These are phyloP conservation scores for Crax fasciolata DNA, from an alignment of 2,797 vertebrate species.

Conservation along the genomic window DNA sequence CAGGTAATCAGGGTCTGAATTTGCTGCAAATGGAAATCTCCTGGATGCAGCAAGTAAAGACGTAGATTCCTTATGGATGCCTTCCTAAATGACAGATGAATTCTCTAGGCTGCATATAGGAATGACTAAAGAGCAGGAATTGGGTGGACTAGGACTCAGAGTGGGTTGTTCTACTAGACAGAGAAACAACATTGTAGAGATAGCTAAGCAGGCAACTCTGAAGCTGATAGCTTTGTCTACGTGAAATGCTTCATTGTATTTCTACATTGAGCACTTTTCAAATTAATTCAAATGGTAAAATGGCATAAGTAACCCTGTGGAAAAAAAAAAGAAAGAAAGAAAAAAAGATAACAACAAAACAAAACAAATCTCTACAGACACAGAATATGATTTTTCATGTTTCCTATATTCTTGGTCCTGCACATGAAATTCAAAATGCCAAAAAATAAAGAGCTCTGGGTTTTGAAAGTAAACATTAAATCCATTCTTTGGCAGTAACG, in stretches of 20 bases:
- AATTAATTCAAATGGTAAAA: neutral
- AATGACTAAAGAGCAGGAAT: neutral
- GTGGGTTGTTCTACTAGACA: neutral
- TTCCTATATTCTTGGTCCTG: neutral
- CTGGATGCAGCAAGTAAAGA: neutral
- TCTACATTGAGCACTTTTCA: neutral
- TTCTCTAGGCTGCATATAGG: neutral
- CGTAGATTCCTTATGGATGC: neutral
- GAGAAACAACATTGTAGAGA: neutral
- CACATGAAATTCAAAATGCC: neutral
- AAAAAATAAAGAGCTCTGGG: neutral
- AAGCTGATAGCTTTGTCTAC: neutral
- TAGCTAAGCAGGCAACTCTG: neutral
- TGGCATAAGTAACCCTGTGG: neutral
- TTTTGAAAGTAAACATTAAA: neutral
- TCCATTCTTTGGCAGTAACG: neutral
- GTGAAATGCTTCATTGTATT: neutral
- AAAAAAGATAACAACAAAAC: neutral
- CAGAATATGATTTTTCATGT: neutral
- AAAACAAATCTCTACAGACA: neutral
- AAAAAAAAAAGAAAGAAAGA: neutral
- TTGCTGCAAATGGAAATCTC: neutral
- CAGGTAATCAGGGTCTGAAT: neutral
- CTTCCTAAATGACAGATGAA: fast-evolving
- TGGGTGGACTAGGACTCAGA: neutral